Base-by-base conservation (phyloP, 2,113 vertebrate genomes). In the Benitochromis conjunctus region DNA sequence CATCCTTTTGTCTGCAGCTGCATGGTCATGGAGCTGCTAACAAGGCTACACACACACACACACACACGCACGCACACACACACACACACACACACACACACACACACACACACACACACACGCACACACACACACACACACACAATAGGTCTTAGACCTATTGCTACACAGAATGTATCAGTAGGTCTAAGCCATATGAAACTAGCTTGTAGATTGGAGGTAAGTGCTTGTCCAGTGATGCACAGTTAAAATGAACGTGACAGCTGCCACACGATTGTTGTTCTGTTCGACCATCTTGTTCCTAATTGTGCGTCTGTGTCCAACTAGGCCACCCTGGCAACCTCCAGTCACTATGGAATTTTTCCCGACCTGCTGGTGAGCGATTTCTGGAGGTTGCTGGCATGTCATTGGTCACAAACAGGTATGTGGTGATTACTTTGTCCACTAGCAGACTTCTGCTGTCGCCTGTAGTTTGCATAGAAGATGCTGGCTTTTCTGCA, bases 1-100 rank as follows among this genome's bases (percentile, higher is more conserved):
- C 69, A 64, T 82, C 87, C 64, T 74, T 51, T 60, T 36, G 26
- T 91, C 84, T 94, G 87, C 92, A 93, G 93, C 90, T 92, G 91
- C 83, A 48, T 41, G 69, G 69, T 86, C 82, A 78, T 84, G 14
- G 57, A 86, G n/a, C n/a, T 87, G 34, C 82, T 81, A 79, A 91
- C 85, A 91, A 77, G 19, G 16, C 7, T 31, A 19, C 84, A 69
- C 84, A 54, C 36, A 26, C 13, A 7, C 10, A 43, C 3, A 1
- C 48, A 53, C 7, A 4, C 16, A 53, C 3, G 2, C 51, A 19
- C 18, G 2, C 16, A 66, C 60, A 34, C 31, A 10, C 5, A 1
- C 14, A 13, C 54, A 21, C 19, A 21, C 54, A 56, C 54, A 31
- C 21, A 7, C 21, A 29, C 24, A 4, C 13, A 57, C 55, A 56